Evolutionary conservation across 2,797 vertebrate genomes (phyloP).

Genomic region (Jordanella pulchra): DNA sequence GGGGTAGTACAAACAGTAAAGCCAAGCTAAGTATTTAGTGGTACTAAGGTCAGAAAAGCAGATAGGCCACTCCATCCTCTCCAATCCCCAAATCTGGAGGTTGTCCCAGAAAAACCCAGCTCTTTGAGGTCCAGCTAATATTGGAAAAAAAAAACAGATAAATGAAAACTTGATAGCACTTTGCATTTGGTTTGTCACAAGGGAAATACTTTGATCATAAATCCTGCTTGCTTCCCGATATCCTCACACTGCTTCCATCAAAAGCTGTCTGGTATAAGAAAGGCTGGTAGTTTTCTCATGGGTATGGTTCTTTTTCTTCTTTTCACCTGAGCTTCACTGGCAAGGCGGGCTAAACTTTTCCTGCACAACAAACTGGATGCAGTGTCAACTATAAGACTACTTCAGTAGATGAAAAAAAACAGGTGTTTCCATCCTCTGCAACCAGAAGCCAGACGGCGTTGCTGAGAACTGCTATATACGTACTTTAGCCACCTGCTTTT

Average conservation of each 20-base stretch:
- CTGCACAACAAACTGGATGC: no score
- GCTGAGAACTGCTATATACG: no score
- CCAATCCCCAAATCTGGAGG: background rate
- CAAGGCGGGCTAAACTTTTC: no score
- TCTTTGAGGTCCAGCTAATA: background rate
- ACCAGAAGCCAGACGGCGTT: no score
- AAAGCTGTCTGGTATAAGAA: background rate
- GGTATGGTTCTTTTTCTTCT: no score
- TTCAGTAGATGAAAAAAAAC: no score
- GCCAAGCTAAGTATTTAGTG: background rate
- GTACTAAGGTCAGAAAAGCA: background rate
- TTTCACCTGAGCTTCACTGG: no score
- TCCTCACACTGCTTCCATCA: background rate
- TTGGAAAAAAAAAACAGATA: background rate
- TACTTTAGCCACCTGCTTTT: no score
- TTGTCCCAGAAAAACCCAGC: background rate
- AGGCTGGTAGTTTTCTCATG: background rate
- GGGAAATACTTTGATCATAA: background rate
- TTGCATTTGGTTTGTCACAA: background rate
- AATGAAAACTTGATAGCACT: background rate
- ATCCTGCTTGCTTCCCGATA: background rate
- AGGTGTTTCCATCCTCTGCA: no score
- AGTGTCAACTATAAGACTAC: no score
- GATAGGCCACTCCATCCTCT: background rate
- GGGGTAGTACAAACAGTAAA: background rate